Base-by-base conservation (phyloP, 2,888 invertebrate species). In the Tanypteryx hageni region DNA sequence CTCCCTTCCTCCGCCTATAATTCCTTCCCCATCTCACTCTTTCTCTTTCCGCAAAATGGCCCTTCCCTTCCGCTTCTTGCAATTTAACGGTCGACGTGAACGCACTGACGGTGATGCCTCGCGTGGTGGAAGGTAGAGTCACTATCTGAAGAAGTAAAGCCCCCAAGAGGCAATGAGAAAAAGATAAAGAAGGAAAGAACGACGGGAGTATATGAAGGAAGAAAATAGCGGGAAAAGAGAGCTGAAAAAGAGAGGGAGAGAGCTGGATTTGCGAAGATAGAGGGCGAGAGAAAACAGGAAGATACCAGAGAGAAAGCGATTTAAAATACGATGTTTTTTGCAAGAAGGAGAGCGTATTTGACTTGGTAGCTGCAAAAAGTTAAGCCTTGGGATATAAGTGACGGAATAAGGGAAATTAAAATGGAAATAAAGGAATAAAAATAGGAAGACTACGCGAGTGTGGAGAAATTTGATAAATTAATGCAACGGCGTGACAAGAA, bases 361-460 rank as follows among this genome's bases (percentile, higher is more conserved):
- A 76, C 76, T 76, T 76, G 76, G 76, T 76, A 76, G 22, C 27
- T 76, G 76, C 76, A 22, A 27, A 76, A 76, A 76, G 76, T 76
- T 76, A 76, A 76, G 76, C 76, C 76, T 76, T 76, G 76, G 27
- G 76, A 27, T 76, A 76, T 76, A 76, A 76, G 76, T 76, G 76
- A 22, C 76, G 76, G 76, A 76, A 76, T 76, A 76, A 76, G 76
- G 76, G 76, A 22, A 76, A 76, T 76, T 76, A 76, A 76, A 76
- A 22, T 76, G 76, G 76, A 76, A 76, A n/a, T 9, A n/a, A 64
- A 4, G 18, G 68, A 68, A 68, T 68, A 22, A 27, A 76, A 76
- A 27, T n/a, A 76, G 27, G 27, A 18, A 27, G 76, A 27, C 22
- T 27, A 22, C 22, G 22, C 22, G 22, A 27, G 22, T 27, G 76